A percentile compares a stretch with the other conserved stretches of the same genome.
These are phyloP conservation scores for Petrocephalus sullivani DNA, from an alignment of 2,797 vertebrate species.

Conservation along the genomic window DNA sequence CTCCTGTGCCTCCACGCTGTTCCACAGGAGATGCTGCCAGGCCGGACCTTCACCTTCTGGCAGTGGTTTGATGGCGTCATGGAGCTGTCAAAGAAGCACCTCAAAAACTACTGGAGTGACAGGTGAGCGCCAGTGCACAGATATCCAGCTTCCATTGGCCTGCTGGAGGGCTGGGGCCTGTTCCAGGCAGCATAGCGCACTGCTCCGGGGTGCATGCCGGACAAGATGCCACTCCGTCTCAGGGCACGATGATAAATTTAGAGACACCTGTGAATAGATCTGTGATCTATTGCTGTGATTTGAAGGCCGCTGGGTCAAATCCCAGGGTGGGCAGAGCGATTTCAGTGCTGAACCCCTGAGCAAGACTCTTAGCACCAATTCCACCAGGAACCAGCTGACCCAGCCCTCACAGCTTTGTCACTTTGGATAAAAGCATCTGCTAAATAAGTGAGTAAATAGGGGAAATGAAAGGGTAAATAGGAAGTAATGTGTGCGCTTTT, in stretches of 20 bases:
- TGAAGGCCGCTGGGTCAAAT: background rate
- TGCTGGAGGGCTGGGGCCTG: background rate
- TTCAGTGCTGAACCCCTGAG: background rate
- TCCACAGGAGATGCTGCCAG: conserved; percentile 82
- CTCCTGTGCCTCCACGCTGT: background rate
- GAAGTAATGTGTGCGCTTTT: background rate
- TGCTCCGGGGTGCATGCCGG: background rate
- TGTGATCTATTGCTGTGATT: background rate
- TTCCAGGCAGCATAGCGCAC: background rate
- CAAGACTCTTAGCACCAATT: background rate
- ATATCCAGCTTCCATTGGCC: background rate
- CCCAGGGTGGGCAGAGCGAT: background rate
- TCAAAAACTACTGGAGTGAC: conserved; percentile 87
- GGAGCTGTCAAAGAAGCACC: conserved; percentile 88
- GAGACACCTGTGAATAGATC: background rate
- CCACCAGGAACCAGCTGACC: background rate
- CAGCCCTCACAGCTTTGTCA: background rate
- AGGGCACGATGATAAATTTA: background rate
- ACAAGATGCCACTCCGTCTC: background rate
- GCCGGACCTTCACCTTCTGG: conserved; percentile 93
- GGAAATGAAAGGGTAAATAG: background rate
- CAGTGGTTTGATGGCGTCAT: conserved; percentile 98
- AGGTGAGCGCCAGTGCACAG: conserved; percentile 53
- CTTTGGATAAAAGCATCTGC: background rate
- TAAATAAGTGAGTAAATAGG: background rate